phyloP scores from a whole-genome alignment of 1,140 invertebrate species.

The Heliconius himera region DNA sequence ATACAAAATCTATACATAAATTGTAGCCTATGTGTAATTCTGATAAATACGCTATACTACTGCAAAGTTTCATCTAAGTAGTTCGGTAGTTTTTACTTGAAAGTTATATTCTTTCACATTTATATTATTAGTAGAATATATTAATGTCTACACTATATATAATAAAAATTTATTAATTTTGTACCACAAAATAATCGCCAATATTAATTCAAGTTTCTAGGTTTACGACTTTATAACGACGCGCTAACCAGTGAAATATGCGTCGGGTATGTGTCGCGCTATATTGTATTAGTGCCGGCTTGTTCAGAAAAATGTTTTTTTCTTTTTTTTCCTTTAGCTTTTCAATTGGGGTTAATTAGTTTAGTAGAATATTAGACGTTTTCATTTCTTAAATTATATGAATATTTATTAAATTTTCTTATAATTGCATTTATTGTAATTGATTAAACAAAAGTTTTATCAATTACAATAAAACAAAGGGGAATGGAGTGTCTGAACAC shows the following conservation, averaged over 20 bases:
- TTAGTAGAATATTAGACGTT: not conserved
- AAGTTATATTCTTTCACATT: too few relatives aligned
- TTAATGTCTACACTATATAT: not conserved
- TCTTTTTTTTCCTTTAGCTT: not conserved
- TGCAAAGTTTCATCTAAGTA: too few relatives aligned
- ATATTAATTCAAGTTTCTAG: constrained; percentile 66
- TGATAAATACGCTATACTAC: too few relatives aligned
- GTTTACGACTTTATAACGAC: constrained; percentile 78
- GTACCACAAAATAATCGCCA: constrained; percentile 44
- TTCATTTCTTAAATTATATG: too few relatives aligned
- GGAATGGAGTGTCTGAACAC: too few relatives aligned
- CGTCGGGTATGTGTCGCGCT: constrained; percentile 49
- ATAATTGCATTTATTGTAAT: too few relatives aligned
- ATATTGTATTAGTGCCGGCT: constrained; percentile 49
- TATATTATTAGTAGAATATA: constrained; percentile 12
- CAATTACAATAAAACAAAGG: too few relatives aligned
- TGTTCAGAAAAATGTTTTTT: constrained; percentile 29
- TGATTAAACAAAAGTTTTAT: too few relatives aligned
- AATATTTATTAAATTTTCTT: too few relatives aligned
- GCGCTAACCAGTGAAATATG: constrained; percentile 71
- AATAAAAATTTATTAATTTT: constrained; percentile 18
- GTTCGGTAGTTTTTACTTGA: too few relatives aligned
- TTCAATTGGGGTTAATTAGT: not conserved
- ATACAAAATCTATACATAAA: too few relatives aligned
- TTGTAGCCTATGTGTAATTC: too few relatives aligned